Conservation (phyloP, 2,888 invertebrate species). For the Diaperis boleti region DNA sequence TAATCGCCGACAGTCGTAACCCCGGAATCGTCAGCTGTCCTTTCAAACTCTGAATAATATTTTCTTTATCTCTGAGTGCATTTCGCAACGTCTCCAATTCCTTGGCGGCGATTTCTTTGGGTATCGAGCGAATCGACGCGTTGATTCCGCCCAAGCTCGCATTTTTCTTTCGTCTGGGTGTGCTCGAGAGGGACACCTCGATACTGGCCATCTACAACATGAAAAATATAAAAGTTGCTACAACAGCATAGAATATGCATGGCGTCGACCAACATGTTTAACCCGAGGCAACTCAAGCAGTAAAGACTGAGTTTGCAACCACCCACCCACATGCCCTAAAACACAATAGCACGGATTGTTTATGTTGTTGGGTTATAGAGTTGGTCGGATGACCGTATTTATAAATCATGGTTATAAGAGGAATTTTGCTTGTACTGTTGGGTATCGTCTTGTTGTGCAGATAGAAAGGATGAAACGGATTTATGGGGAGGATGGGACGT, state of each 20-base stretch:
- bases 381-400: conserved; percentile 20
- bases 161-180: conserved; percentile 71
- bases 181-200: conserved; percentile 81
- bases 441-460: conserved; percentile 11
- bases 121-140: conserved; percentile 60
- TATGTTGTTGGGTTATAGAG: conserved; percentile 9
- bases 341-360: conserved; percentile 40
- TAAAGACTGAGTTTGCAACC: conserved; percentile 30
- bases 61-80: conserved; percentile 83
- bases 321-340: conserved; percentile 42
- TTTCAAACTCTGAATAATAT: conserved; percentile 82
- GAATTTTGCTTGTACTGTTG: conserved; percentile 7
- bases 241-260: conserved; percentile 31
- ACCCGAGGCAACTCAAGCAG: conserved; percentile 29
- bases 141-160: conserved; percentile 59
- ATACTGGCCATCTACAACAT: conserved; percentile 82
- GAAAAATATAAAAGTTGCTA: conserved; percentile 16
- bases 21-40: conserved; percentile 77
- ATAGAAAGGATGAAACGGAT: conserved; percentile 18
- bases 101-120: conserved; percentile 67
- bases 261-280: conserved; percentile 25
- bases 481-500: conserved; percentile 12
- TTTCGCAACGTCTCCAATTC: conserved; percentile 79
- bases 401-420: conserved; percentile 27
- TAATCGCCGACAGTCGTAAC: conserved; percentile 64